phyloP scores from a whole-genome alignment of 2,797 vertebrate genomes.

The Spinus olivaceus region DNA sequence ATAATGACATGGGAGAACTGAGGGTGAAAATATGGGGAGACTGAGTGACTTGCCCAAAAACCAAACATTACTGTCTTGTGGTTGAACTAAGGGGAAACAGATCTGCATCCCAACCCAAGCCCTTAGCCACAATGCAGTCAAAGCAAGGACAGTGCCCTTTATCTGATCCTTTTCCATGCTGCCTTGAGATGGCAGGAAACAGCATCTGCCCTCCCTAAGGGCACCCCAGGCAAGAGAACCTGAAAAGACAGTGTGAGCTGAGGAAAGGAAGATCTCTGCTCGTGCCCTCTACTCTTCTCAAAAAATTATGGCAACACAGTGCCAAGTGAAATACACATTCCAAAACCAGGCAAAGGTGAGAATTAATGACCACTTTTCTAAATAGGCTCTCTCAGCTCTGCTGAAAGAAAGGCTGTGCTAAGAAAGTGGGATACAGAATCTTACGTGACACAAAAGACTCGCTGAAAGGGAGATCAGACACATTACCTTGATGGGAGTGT shows the following conservation, averaged over 20 bases:
- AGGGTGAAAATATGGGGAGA: background rate
- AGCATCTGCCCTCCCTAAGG: no score
- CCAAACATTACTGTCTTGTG: background rate
- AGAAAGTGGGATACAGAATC: background rate
- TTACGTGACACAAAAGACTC: rapidly evolving
- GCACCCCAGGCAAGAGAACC: background rate
- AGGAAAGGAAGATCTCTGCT: background rate
- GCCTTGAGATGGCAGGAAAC: background rate
- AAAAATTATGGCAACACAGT: background rate
- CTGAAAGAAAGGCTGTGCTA: background rate
- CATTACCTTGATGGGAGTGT: slow-evolving; percentile 81
- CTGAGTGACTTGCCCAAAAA: background rate
- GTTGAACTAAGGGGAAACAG: background rate
- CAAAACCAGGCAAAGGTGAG: background rate
- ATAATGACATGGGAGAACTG: background rate
- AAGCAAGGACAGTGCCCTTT: background rate
- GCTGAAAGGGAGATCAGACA: background rate
- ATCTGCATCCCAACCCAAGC: background rate
- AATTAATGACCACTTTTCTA: background rate
- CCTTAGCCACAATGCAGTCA: background rate
- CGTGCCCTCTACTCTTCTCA: background rate
- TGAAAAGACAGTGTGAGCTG: background rate
- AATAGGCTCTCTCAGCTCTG: background rate
- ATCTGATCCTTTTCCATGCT: background rate
- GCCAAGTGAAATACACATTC: background rate